Evolutionary conservation across 2,113 vertebrate genomes (phyloP).

Genomic region (Cercopithecus mona): DNA sequence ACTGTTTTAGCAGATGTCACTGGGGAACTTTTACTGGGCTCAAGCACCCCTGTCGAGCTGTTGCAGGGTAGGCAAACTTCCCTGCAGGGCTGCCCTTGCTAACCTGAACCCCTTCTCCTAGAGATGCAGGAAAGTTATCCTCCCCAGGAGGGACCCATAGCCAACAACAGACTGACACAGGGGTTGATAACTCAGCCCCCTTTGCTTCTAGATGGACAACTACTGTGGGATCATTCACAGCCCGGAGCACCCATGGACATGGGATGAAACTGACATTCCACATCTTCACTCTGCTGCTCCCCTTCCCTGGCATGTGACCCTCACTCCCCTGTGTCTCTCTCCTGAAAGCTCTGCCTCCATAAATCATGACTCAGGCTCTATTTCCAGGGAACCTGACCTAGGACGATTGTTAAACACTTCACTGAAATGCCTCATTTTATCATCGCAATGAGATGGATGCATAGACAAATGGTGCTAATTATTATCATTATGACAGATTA

Average conservation of each 20-base stretch:
- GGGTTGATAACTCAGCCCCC: rapidly evolving
- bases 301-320: background rate
- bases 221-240: background rate
- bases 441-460: background rate
- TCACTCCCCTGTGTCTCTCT: background rate
- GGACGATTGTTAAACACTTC: background rate
- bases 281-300: background rate
- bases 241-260: background rate
- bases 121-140: background rate
- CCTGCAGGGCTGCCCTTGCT: background rate
- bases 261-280: background rate
- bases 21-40: background rate
- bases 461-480: too few relatives aligned
- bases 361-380: background rate
- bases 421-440: background rate
- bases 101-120: background rate
- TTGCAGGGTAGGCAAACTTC: rapidly evolving
- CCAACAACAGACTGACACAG: rapidly evolving
- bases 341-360: background rate
- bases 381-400: background rate
- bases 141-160: background rate
- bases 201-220: background rate
- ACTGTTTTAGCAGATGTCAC: background rate
- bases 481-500: background rate
- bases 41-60: background rate